These are phyloP conservation scores for Abramis brama DNA, from an alignment of 2,113 vertebrate genomes.

Conservation along the genomic window DNA sequence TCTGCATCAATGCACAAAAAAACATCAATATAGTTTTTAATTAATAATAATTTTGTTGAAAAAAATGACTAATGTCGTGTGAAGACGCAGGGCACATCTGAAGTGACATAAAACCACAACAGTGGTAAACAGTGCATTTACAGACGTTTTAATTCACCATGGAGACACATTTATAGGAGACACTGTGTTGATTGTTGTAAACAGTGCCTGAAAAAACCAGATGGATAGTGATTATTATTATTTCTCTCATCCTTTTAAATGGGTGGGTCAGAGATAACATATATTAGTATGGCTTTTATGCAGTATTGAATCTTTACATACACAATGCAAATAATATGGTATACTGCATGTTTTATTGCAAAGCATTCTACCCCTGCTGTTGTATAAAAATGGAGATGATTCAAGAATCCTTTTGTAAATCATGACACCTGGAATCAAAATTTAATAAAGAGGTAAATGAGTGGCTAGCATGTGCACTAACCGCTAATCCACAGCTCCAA, in stretches of 20 bases:
- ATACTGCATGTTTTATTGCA: not conserved
- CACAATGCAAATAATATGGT: not conserved
- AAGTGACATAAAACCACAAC: not conserved
- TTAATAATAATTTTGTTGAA: not conserved
- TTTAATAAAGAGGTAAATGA: too few species aligned
- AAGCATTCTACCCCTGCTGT: not conserved
- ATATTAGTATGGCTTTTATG: not conserved
- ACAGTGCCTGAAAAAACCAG: not conserved
- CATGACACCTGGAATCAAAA: too few species aligned
- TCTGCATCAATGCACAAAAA: not conserved
- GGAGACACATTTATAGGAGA: not conserved
- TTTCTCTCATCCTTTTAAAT: not conserved
- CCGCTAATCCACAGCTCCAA: too few species aligned
- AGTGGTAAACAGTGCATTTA: slow-evolving; percentile 7
- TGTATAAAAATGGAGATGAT: not conserved
- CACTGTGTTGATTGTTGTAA: not conserved
- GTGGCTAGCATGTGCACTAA: too few species aligned
- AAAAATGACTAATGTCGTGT: not conserved
- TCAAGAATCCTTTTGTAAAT: too few species aligned
- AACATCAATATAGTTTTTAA: not conserved
- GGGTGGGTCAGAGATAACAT: not conserved
- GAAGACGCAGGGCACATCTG: not conserved
- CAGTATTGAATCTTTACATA: not conserved
- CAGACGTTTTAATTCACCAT: not conserved
- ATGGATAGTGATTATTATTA: slow-evolving; percentile 23